A percentile compares a stretch with the other conserved stretches of the same genome.
phyloP scores from a whole-genome alignment of 2,113 vertebrate genomes.

The Myocastor coypus region DNA sequence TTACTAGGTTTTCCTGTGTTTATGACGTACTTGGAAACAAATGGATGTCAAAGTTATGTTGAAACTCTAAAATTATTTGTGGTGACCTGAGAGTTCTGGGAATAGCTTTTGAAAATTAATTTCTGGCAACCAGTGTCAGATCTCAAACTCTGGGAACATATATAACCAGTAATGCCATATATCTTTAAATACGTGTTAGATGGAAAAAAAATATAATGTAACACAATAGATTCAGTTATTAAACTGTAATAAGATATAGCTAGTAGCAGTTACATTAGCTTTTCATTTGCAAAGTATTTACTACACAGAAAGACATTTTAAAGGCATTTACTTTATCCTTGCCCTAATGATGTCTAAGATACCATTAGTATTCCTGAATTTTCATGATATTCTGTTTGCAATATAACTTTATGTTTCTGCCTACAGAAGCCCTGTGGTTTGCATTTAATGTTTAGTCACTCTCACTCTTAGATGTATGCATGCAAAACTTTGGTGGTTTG shows the following conservation, averaged over 20 bases:
- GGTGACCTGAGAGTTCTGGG: slow-evolving; percentile 63
- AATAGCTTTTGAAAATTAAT: slow-evolving; percentile 70
- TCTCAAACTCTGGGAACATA: slow-evolving; percentile 20
- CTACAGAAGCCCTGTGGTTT: background rate
- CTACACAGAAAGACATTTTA: slow-evolving; percentile 1
- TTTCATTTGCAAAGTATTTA: background rate
- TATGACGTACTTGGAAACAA: slow-evolving; percentile 55
- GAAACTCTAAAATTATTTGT: slow-evolving; percentile 67
- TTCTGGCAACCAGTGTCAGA: slow-evolving; percentile 45
- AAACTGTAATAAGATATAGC: background rate
- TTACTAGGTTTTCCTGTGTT: slow-evolving; percentile 56
- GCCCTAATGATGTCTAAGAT: background rate
- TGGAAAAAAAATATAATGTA: background rate
- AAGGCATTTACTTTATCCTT: background rate
- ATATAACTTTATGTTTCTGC: background rate
- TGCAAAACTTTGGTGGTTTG: background rate
- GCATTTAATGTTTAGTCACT: background rate
- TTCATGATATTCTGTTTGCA: background rate
- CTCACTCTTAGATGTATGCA: background rate
- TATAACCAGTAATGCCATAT: background rate
- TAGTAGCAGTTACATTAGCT: background rate
- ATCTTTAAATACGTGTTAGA: slow-evolving; percentile 10
- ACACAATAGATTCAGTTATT: background rate
- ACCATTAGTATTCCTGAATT: background rate
- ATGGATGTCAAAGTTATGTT: slow-evolving; percentile 35